Evolutionary conservation across 1,140 invertebrate species (phyloP).

Genomic region (Saxidomus purpurata): DNA sequence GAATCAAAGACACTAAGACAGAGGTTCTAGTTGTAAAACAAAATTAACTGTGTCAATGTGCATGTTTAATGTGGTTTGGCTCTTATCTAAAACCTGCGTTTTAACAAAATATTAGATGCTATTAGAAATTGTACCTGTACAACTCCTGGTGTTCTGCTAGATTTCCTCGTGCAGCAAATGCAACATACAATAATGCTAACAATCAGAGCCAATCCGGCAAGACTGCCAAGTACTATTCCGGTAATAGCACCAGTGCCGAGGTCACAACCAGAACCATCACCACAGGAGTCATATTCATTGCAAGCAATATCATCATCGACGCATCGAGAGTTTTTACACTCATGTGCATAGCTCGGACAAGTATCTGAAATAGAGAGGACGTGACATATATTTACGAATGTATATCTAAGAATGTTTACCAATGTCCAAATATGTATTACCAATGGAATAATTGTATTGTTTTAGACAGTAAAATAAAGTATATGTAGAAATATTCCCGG

Average conservation of each 20-base stretch:
- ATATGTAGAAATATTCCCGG: too few species aligned
- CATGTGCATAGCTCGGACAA: neutral
- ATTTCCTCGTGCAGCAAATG: neutral
- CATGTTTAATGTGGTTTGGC: too few species aligned
- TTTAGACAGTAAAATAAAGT: too few species aligned
- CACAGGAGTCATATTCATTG: neutral
- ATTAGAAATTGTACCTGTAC: neutral
- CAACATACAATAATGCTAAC: neutral
- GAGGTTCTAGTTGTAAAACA: too few species aligned
- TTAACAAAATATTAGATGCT: too few species aligned
- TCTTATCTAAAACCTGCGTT: too few species aligned
- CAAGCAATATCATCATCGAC: neutral
- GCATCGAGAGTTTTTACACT: conserved; percentile 4
- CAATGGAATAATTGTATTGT: too few species aligned
- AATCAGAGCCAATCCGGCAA: neutral
- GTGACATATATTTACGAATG: too few species aligned
- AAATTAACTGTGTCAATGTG: too few species aligned
- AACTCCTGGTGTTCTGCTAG: neutral
- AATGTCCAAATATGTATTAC: too few species aligned
- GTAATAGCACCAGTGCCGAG: neutral
- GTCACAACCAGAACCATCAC: neutral
- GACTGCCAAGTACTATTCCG: neutral
- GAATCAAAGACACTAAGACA: too few species aligned
- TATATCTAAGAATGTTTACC: too few species aligned
- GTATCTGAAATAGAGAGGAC: neutral